Evolutionary conservation across 1,140 invertebrate genomes (phyloP).

Genomic region (Drosophila ironensis): DNA sequence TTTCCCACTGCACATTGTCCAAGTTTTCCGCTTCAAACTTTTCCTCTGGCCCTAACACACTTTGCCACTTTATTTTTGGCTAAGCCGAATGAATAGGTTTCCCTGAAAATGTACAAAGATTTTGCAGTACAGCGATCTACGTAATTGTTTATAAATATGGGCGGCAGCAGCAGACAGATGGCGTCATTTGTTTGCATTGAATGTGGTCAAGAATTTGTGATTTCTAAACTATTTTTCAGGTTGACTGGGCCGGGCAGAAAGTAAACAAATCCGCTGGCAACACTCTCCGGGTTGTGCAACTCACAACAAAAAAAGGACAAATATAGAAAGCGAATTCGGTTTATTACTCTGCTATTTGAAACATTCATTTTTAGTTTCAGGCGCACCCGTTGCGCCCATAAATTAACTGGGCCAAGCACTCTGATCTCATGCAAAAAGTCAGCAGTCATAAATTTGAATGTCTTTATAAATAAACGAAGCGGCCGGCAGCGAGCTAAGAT

Average conservation of each 20-base stretch:
- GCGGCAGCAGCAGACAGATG: conserved; percentile 41
- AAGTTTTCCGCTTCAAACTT: not conserved
- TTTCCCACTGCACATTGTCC: conserved; percentile 23
- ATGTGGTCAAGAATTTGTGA: conserved; percentile 38
- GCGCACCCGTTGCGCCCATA: conserved; percentile 49
- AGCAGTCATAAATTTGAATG: conserved; percentile 71
- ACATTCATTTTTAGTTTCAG: conserved; percentile 48
- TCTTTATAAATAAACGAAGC: conserved; percentile 69
- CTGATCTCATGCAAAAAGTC: conserved; percentile 73
- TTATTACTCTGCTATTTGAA: conserved; percentile 46
- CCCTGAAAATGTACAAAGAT: not conserved
- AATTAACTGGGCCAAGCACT: conserved; percentile 58
- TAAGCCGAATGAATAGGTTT: not conserved
- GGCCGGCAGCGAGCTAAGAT: conserved; percentile 20
- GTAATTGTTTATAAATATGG: conserved; percentile 62
- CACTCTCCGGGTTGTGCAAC: conserved; percentile 27
- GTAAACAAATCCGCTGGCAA: conserved; percentile 28
- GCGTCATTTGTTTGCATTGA: conserved; percentile 58
- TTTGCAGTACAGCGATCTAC: conserved; percentile 13
- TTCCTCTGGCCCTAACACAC: not conserved
- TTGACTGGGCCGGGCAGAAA: conserved; percentile 39
- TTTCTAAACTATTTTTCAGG: conserved; percentile 20
- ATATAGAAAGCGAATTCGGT: conserved; percentile 2
- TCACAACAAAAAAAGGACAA: not conserved
- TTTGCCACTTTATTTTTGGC: not conserved